These are phyloP conservation scores for Dermatemys mawii DNA, from an alignment of 2,113 vertebrate species.

Conservation along the genomic window DNA sequence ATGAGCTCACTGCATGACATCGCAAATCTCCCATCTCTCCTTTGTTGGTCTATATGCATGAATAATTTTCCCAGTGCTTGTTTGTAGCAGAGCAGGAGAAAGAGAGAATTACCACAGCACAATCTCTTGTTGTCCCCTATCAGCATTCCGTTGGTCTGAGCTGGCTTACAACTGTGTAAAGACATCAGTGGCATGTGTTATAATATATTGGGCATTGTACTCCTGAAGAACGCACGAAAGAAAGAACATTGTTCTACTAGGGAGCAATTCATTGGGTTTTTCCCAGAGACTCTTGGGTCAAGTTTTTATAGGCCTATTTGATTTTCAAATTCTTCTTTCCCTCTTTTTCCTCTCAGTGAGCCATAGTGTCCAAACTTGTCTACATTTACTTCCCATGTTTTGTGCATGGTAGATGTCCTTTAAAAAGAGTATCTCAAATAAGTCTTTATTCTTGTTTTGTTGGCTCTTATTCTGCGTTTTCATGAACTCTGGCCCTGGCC, in stretches of 20 bases:
- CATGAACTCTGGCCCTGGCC: conserved; percentile 99
- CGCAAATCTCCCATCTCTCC: conserved; percentile 72
- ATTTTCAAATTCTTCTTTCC: conserved; percentile 93
- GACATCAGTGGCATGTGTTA: conserved; percentile 91
- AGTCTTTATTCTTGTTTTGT: conserved; percentile 99
- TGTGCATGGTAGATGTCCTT: conserved; percentile 97
- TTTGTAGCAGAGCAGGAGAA: conserved; percentile 68
- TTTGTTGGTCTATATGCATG: conserved; percentile 79
- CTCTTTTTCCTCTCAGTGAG: conserved; percentile 84
- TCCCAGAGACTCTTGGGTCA: conserved; percentile 99
- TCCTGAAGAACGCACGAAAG: conserved; percentile 85
- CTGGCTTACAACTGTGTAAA: conserved; percentile 86
- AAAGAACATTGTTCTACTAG: conserved; percentile 91
- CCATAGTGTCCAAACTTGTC: conserved; percentile 96
- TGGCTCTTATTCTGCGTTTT: conserved; percentile 98
- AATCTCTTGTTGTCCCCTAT: conserved; percentile 77
- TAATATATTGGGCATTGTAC: conserved; percentile 92
- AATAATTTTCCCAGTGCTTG: conserved; percentile 85
- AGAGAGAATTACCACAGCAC: conserved; percentile 68
- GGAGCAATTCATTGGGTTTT: conserved; percentile 94
- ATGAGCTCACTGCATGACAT: conserved; percentile 76
- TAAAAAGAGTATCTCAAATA: conserved; percentile 96
- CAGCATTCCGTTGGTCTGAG: conserved; percentile 85
- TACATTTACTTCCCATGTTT: conserved; percentile 98
- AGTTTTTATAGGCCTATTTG: conserved; percentile 97